These are phyloP conservation scores for Mareca penelope DNA, from an alignment of 2,797 vertebrate genomes.

Conservation along the genomic window DNA sequence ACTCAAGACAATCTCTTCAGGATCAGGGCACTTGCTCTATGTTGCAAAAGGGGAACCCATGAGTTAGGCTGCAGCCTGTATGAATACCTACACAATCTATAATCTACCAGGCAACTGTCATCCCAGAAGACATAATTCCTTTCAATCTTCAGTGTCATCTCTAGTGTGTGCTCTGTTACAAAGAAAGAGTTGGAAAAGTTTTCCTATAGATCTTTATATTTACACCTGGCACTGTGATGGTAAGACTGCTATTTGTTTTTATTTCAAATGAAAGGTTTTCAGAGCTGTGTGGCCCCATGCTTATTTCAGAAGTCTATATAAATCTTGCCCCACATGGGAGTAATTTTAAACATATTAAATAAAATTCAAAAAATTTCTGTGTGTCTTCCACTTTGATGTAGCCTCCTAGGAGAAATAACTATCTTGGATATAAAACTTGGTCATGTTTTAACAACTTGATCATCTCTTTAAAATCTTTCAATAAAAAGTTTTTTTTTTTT, in stretches of 20 bases:
- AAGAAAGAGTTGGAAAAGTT: background rate
- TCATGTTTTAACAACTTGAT: conserved; percentile 37
- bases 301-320: conserved; percentile 6
- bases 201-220: background rate
- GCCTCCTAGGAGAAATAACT: conserved; percentile 5
- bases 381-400: conserved; percentile 31
- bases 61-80: background rate
- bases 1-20: background rate
- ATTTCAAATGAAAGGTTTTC: background rate
- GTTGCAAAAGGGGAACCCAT: background rate
- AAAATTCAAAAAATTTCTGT: background rate
- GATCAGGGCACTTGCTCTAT: background rate
- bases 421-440: background rate
- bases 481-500: background rate
- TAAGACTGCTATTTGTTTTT: background rate
- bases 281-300: background rate
- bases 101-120: fast-evolving
- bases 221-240: background rate
- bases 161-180: fast-evolving
- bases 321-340: background rate
- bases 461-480: background rate
- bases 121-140: background rate
- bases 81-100: background rate
- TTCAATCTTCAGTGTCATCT: background rate
- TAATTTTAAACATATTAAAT: conserved; percentile 37